A percentile compares a stretch with the other conserved stretches of the same genome.
Conservation (phyloP, 2,113 vertebrate species). For the Kryptolebias marmoratus region DNA sequence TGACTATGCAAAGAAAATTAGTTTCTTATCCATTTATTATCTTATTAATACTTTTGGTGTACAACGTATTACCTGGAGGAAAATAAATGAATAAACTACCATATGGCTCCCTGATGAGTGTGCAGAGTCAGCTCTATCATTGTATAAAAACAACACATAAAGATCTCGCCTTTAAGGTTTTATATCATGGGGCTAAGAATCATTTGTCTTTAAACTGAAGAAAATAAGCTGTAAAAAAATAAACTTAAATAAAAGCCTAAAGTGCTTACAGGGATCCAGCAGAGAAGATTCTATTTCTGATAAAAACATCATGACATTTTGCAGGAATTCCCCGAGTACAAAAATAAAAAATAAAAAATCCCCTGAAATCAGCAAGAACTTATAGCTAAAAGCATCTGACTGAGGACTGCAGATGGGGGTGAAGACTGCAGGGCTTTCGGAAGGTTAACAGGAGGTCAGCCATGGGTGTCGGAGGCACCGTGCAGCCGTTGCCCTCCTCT, state of each 20-base stretch:
- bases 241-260: neutral
- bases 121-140: too few relatives aligned
- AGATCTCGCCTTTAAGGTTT: too few relatives aligned
- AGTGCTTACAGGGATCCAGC: neutral
- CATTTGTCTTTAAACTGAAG: neutral
- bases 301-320: neutral
- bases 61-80: too few relatives aligned
- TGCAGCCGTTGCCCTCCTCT: constrained; percentile 81
- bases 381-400: constrained; percentile 9
- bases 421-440: neutral
- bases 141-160: too few relatives aligned
- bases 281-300: neutral
- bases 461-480: constrained; percentile 85
- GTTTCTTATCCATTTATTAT: too few relatives aligned
- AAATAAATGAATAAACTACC: too few relatives aligned
- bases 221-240: neutral
- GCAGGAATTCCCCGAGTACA: neutral
- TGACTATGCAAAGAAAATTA: too few relatives aligned
- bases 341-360: neutral
- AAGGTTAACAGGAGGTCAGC: constrained; percentile 64
- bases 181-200: too few relatives aligned
- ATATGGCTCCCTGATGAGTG: too few relatives aligned
- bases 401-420: neutral
- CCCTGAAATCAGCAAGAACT: neutral
- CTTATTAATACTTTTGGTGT: too few relatives aligned